Base-by-base conservation (phyloP, 2,797 vertebrate genomes). In the Neosilurus hyrtlii region DNA sequence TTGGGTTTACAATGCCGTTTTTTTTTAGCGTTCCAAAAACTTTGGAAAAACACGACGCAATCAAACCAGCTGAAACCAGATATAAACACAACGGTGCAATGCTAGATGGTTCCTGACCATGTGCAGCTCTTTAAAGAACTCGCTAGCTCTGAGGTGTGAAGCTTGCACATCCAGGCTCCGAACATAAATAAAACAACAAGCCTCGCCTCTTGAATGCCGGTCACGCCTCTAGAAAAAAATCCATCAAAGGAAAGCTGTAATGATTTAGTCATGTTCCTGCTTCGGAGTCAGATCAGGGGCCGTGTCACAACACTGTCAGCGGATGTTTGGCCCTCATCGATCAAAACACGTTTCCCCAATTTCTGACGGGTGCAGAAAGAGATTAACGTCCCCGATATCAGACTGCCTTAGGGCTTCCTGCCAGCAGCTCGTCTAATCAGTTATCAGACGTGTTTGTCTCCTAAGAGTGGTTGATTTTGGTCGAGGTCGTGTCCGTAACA, bases 101-200 rank as follows among this genome's bases (percentile, higher is more conserved):
- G 90, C 87, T 89, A 88, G 90, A 91, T 89, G 91, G 90, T 91
- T 88, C 87, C 89, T 88, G 86, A 88, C 90, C 86, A 84, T 87
- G 86, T 86, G 89, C 72, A 88, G 87, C 71, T 79, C 74, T 87
- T 87, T 85, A 90, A 90, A 90, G 83, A 80, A 89, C 89, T 77
- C 82, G 80, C 66, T 56, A 79, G 87, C 81, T 59, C 70, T 51
- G 63, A 74, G 49, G 77, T 73, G 51, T 80, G 59, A 26, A 57
- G 71, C 76, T 66, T 54, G 20, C 7, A 22, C 59, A 10, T 62
- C 59, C 16, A 9, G 35, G 14, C 54, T 52, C 56, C 0, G 56
- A 15, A 26, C 68, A 84, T 84, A 79, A 86, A 84, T 82, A 82
- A 82, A 84, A 70, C 82, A 86, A 79, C 67, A 73, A 35, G 75